Percentiles rank a stretch among this genome's conserved stretches.
These are phyloP conservation scores for Oryzias curvinotus DNA, from an alignment of 2,113 vertebrate species.

Conservation along the genomic window DNA sequence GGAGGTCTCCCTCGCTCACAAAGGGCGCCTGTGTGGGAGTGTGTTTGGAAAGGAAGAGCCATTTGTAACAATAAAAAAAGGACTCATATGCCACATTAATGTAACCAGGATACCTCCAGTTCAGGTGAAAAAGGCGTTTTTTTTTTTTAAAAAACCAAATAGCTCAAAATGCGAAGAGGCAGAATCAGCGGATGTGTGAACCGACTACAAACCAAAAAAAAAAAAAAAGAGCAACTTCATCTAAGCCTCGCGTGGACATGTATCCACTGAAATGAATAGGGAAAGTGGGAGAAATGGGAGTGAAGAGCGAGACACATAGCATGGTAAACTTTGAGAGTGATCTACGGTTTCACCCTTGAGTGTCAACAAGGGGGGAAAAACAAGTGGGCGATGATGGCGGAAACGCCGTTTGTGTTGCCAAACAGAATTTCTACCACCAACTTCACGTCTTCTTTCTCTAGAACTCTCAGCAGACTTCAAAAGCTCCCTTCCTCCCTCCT, in stretches of 20 bases:
- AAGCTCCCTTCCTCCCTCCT: conserved; percentile 77
- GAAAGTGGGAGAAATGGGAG: conserved; percentile 9
- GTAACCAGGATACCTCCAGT: conserved; percentile 31
- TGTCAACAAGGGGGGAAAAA: conserved; percentile 93
- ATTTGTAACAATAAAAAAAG: conserved; percentile 21
- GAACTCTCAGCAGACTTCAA: conserved; percentile 97
- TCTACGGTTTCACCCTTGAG: conserved; percentile 73
- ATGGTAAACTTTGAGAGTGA: conserved; percentile 39
- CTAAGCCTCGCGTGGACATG: background rate
- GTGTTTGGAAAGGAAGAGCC: conserved; percentile 6
- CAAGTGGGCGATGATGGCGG: conserved; percentile 79
- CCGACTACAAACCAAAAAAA: conserved; percentile 7
- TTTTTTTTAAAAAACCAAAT: conserved; percentile 19
- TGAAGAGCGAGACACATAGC: conserved; percentile 28
- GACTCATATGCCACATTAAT: background rate
- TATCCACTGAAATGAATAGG: background rate
- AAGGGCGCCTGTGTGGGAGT: conserved; percentile 56
- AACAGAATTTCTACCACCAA: conserved; percentile 89
- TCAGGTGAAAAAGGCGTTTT: conserved; percentile 48
- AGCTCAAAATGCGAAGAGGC: conserved; percentile 14
- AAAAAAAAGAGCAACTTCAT: conserved; percentile 35
- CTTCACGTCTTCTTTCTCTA: conserved; percentile 78
- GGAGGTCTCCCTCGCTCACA: conserved; percentile 15
- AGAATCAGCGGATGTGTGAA: conserved; percentile 19
- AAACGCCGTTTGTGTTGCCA: conserved; percentile 90